These are phyloP conservation scores for Chaetodon trifasciatus DNA, from an alignment of 2,797 vertebrate species.

Conservation along the genomic window DNA sequence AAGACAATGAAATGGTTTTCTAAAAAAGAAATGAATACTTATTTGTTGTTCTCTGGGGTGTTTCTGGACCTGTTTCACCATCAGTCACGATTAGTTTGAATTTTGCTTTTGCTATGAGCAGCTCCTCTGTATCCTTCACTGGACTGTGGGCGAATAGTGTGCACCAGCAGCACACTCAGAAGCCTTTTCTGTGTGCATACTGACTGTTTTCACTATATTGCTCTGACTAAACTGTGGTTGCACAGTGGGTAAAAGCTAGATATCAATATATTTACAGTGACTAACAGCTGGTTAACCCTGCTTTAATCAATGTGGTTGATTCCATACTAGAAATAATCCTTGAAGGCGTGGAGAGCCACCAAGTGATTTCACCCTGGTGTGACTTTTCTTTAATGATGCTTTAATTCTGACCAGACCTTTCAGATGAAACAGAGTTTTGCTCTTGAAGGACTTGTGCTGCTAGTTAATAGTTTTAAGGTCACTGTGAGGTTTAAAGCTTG, in stretches of 20 bases:
- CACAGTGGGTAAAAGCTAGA: not conserved
- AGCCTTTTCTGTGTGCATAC: not conserved
- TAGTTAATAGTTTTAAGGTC: slow-evolving; percentile 74
- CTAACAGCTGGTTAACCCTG: not conserved
- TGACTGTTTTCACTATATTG: not conserved
- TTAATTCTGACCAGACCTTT: slow-evolving; percentile 59
- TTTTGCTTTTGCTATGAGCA: not conserved
- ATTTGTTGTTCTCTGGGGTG: slow-evolving; percentile 1
- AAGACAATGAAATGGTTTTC: not conserved
- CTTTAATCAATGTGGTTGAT: slow-evolving; percentile 6
- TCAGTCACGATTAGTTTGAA: not conserved
- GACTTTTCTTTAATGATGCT: slow-evolving; percentile 48
- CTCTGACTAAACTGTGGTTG: not conserved
- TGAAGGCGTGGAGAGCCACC: slow-evolving; percentile 6
- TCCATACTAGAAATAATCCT: not conserved
- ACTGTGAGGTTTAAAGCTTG: slow-evolving; percentile 70
- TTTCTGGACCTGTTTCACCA: slow-evolving; percentile 16
- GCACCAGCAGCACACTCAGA: not conserved
- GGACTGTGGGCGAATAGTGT: not conserved
- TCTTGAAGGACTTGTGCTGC: slow-evolving; percentile 57
- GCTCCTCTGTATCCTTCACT: not conserved
- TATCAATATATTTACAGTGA: not conserved
- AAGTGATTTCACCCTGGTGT: slow-evolving; percentile 25
- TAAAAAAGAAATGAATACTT: not conserved
- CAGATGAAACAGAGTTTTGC: slow-evolving; percentile 48